These are phyloP conservation scores for Acrocephalus kingi DNA, from an alignment of 2,113 vertebrate genomes.

Conservation along the genomic window DNA sequence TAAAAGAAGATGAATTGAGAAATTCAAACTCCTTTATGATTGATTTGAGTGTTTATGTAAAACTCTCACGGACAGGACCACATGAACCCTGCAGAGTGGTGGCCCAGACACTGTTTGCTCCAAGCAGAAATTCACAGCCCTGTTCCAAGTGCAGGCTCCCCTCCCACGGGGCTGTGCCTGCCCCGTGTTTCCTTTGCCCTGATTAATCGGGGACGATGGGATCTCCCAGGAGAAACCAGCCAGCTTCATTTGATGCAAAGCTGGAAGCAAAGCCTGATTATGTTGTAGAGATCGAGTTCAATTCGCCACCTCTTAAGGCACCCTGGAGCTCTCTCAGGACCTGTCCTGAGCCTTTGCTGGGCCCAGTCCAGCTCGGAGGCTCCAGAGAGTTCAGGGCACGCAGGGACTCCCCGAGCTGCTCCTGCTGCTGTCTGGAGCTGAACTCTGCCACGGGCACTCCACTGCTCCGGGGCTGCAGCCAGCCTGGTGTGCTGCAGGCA, in stretches of 20 bases:
- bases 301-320: neutral
- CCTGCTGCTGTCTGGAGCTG: accelerated
- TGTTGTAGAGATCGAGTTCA: neutral
- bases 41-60: neutral
- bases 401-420: neutral
- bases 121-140: neutral
- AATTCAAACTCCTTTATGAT: neutral
- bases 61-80: neutral
- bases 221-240: neutral
- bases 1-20: neutral
- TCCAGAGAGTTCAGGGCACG: neutral
- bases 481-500: too few species aligned
- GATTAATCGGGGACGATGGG: constrained; percentile 17
- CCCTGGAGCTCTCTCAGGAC: neutral
- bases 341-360: neutral
- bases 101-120: neutral
- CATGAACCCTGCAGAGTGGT: neutral
- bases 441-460: neutral
- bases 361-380: neutral
- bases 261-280: neutral
- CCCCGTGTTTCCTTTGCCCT: neutral
- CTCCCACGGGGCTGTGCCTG: neutral
- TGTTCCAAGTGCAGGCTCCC: neutral
- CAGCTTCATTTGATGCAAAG: neutral
- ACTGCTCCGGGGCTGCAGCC: too few species aligned